Evolutionary conservation across 2,113 vertebrate genomes (phyloP), one percentile per base, ranked within the genome.

Genomic region (Limnothrissa miodon): DNA sequence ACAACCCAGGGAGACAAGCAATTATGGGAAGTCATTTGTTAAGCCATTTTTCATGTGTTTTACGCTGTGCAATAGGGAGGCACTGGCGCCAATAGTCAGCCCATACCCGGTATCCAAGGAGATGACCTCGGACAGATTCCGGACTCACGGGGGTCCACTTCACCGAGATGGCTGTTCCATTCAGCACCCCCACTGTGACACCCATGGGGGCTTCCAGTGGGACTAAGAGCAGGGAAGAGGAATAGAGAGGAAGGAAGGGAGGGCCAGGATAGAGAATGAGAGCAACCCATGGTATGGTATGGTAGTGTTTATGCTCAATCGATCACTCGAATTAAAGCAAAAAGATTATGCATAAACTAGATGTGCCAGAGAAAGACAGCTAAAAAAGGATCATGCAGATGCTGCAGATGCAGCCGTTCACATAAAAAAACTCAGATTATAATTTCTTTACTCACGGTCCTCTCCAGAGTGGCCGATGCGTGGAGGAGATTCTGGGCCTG

Each of bases 91-190:
- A 48, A 19, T 56, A 0, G 4, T 46, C 25, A 44, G 39, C 8
- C 19, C 44, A 23, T 93, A 98, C 97, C 92, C 91, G 95, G 89
- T 97, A 97, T 79, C 97, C 97, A 0, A 85, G 90, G 62, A 98
- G 93, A 51, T 87, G 91, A 0, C 97, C 97, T 1, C 92, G 93
- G 59, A 97, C 90, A 4, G 89, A 82, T 59, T 93, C 88, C 81
- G 51, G 80, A 81, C 89, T 85, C 86, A 94, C 86, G 0, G 90
- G 86, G 46, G 80, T 83, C 97, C 97, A 98, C 1, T 5, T 89
- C 19, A 97, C 93, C 33, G 33, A 85, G 42, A 95, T 87, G 0
- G 91, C 5, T 0, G 93, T 96, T 42, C 91, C 92, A 88, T 96
- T 96, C 21, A 92, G 23, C 48, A 91, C 85, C 0, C 33, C 46